Evolutionary conservation across 2,113 vertebrate genomes (phyloP).

Genomic region (Leucosticte australis): DNA sequence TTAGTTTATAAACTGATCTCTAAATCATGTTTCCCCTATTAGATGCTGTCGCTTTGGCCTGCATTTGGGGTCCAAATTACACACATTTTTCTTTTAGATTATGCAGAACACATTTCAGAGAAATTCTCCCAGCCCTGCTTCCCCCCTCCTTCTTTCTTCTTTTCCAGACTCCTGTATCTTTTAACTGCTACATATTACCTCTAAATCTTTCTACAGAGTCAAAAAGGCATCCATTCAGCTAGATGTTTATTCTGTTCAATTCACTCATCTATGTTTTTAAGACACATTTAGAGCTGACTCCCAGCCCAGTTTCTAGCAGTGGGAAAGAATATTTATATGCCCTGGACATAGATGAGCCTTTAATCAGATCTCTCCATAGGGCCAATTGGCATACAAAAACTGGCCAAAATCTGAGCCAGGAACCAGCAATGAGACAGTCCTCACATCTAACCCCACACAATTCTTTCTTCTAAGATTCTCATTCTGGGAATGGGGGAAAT

Average conservation of each 20-base stretch:
- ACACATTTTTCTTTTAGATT: slow-evolving; percentile 69
- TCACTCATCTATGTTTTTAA: slow-evolving; percentile 5
- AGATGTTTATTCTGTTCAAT: slow-evolving; percentile 37
- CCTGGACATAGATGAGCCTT: neutral
- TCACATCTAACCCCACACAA: neutral
- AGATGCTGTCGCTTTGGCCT: slow-evolving; percentile 60
- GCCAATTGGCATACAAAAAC: neutral
- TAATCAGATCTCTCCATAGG: neutral
- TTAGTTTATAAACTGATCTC: slow-evolving; percentile 72
- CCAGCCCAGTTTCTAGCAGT: slow-evolving; percentile 9
- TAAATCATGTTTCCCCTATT: slow-evolving; percentile 78
- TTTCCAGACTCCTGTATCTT: neutral
- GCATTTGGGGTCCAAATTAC: slow-evolving; percentile 74
- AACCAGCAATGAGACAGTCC: neutral
- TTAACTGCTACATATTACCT: slow-evolving; percentile 33
- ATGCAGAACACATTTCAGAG: slow-evolving; percentile 71
- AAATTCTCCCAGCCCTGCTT: neutral
- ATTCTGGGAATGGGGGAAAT: neutral
- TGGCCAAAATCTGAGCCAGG: neutral
- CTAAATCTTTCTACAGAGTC: slow-evolving; percentile 31
- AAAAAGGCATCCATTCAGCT: slow-evolving; percentile 6
- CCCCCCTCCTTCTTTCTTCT: neutral
- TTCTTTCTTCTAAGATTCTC: neutral
- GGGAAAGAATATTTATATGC: slow-evolving; percentile 9
- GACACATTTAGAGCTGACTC: neutral